Percentiles rank a stretch among this genome's conserved stretches.
Evolutionary conservation across 2,797 vertebrate species (phyloP).

Genomic region (Helicolenus hilgendorfi): DNA sequence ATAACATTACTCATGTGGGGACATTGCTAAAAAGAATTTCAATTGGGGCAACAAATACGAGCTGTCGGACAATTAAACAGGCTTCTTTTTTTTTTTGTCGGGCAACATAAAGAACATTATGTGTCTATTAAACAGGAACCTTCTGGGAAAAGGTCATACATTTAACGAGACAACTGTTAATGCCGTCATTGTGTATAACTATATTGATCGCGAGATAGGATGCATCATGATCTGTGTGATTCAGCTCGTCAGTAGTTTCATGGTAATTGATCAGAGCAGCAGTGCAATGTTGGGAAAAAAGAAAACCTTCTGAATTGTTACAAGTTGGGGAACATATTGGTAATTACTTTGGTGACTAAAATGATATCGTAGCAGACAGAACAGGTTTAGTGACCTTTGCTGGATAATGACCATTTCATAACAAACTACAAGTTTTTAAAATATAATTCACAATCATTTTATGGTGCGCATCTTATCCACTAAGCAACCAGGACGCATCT

Average conservation of each 20-base stretch:
- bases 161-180: neutral
- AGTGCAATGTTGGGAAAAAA: neutral
- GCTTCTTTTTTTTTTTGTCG: neutral
- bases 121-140: neutral
- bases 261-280: neutral
- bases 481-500: neutral
- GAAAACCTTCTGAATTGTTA: neutral
- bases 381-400: no score
- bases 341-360: no score
- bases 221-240: neutral
- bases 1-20: neutral
- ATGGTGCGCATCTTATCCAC: no score
- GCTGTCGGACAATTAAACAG: neutral
- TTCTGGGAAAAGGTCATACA: neutral
- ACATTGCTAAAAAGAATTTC: neutral
- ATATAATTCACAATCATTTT: no score
- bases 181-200: neutral
- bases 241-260: neutral
- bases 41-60: neutral
- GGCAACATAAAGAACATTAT: neutral
- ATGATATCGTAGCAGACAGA: no score
- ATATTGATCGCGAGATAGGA: neutral
- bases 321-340: no score
- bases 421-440: neutral
- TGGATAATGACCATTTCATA: neutral